A percentile compares a stretch with the other conserved stretches of the same genome.
phyloP scores from a whole-genome alignment of 2,113 vertebrate genomes.

The Polyodon spathula region DNA sequence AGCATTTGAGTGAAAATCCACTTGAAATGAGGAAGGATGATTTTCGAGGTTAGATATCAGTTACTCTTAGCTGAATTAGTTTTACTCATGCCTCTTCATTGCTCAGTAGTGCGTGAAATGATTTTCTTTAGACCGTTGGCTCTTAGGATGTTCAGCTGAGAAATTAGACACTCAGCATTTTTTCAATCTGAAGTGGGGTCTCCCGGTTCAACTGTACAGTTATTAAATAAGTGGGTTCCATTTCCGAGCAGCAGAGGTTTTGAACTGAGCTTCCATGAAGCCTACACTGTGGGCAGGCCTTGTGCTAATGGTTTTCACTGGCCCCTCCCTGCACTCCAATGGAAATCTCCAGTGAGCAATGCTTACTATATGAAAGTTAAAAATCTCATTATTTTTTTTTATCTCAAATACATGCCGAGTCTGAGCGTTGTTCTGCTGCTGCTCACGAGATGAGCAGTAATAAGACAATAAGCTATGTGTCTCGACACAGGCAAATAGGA shows the following conservation, averaged over 20 bases:
- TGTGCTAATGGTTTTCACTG: too few species aligned
- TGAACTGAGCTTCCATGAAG: neutral
- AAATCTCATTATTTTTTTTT: too few species aligned
- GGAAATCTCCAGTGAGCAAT: too few species aligned
- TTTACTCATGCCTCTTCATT: slow-evolving; percentile 45
- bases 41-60: slow-evolving; percentile 22
- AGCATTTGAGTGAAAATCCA: neutral
- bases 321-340: too few species aligned
- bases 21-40: slow-evolving; percentile 13
- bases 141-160: slow-evolving; percentile 14
- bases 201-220: neutral
- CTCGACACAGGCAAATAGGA: too few species aligned
- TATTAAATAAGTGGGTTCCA: neutral
- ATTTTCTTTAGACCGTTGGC: slow-evolving; percentile 62
- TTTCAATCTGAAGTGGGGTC: slow-evolving; percentile 5
- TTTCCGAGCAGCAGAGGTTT: neutral
- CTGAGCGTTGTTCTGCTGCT: too few species aligned
- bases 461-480: too few species aligned
- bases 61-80: slow-evolving; percentile 53
- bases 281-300: too few species aligned
- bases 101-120: slow-evolving; percentile 58
- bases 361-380: too few species aligned
- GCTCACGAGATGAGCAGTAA: too few species aligned
- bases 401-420: too few species aligned
- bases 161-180: slow-evolving; percentile 24